Evolutionary conservation across 2,888 invertebrate species (phyloP), one percentile per base, ranked within the genome.

Genomic region (Ectemnius lituratus): DNA sequence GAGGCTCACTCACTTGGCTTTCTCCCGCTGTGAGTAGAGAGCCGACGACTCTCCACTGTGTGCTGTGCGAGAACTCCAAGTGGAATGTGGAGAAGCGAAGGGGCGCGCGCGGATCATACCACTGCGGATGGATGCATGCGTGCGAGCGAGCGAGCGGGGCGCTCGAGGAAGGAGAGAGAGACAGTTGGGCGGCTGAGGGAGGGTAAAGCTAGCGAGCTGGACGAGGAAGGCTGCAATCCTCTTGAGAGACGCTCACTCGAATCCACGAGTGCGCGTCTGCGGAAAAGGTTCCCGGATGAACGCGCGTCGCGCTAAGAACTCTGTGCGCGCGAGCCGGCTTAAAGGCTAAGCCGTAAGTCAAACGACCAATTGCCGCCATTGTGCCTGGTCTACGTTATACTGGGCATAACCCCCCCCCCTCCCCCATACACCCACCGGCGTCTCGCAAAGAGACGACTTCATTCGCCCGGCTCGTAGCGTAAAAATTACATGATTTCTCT

Each of bases 231-330:
- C 82, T 82, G 76, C 80, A 80, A 83, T 84, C 83, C 84, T 84
- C 84, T 83, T 73, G 83, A 83, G 83, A 81, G 77, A 73, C 74
- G 84, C 72, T 76, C 78, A 68, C 81, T 79, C 81, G 81, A 77
- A 70, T 68, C 68, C 73, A 70, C 77, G 75, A 75, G 84, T 80
- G 72, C 62, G 78, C 78, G 73, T 75, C 71, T 67, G 70, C 77
- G 78, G 74, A 74, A 78, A 82, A 82, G 80, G 82, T 78, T 78
- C 75, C 61, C 65, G 78, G 67, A 71, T 77, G 79, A 82, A 81
- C 81, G 72, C 81, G 79, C 75, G 67, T 72, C 81, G 78, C 69
- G 73, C 80, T 84, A 84, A 80, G 77, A 77, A 72, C 76, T 72
- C 67, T 70, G 80, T 70, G 80, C 78, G 37, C 37, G 71, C 70